A percentile compares a stretch with the other conserved stretches of the same genome.
phyloP scores from a whole-genome alignment of 2,888 invertebrate species.

The Chloromyia formosa region DNA sequence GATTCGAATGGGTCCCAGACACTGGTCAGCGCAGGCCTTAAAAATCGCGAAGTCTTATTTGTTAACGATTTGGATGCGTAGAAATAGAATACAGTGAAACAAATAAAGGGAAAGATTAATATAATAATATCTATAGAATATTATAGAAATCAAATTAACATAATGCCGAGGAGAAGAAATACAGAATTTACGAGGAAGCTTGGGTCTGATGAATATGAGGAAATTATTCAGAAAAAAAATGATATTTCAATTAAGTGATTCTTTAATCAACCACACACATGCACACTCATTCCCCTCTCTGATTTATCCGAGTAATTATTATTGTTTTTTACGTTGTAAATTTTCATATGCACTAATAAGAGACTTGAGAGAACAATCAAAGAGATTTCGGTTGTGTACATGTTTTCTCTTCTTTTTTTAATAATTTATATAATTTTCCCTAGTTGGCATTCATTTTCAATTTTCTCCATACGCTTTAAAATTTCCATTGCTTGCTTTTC shows the following conservation, averaged over 20 bases:
- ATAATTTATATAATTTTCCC: too few species aligned
- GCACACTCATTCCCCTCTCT: background rate
- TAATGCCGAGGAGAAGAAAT: background rate
- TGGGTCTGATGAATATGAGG: slow-evolving; percentile 8
- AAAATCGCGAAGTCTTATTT: slow-evolving; percentile 90
- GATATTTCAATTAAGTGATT: background rate
- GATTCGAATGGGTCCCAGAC: slow-evolving; percentile 62
- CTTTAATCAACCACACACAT: background rate
- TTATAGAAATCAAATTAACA: background rate
- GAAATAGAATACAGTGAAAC: background rate
- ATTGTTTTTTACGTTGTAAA: background rate
- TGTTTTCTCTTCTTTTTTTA: too few species aligned
- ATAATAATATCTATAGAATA: background rate
- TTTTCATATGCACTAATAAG: slow-evolving; percentile 7
- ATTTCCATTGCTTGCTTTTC: too few species aligned
- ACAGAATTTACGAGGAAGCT: background rate
- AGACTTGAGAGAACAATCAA: background rate
- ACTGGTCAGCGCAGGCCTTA: slow-evolving; percentile 81
- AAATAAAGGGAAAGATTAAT: too few species aligned
- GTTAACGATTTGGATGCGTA: slow-evolving; percentile 92
- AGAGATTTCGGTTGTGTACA: too few species aligned
- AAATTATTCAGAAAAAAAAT: background rate
- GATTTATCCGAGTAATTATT: background rate
- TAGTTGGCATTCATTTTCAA: too few species aligned
- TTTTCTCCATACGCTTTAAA: too few species aligned